Evolutionary conservation across 2,797 vertebrate species (phyloP).

Genomic region (Pantherophis alleghaniensis): DNA sequence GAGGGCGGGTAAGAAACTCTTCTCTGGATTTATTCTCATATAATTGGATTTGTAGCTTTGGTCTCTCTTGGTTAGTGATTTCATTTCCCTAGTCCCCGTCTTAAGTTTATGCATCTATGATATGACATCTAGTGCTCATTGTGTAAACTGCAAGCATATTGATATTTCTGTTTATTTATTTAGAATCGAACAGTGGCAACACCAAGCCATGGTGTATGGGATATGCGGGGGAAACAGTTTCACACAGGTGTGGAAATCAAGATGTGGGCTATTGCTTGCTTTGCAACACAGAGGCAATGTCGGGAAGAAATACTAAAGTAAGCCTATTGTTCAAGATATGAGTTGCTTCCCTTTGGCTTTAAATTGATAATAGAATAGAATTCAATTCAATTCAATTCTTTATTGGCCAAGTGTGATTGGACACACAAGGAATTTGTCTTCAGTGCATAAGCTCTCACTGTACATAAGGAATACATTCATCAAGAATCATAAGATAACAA

Average conservation of each 20-base stretch:
- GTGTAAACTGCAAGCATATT: fast-evolving
- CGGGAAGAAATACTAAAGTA: slow-evolving; percentile 98
- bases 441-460: too few relatives aligned
- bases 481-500: too few relatives aligned
- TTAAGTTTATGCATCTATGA: neutral
- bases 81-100: neutral
- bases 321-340: slow-evolving; percentile 62
- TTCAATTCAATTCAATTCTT: too few relatives aligned
- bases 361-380: neutral
- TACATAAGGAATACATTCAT: too few relatives aligned
- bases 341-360: slow-evolving; percentile 3
- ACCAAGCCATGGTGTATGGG: slow-evolving; percentile 97
- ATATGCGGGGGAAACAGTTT: slow-evolving; percentile 98
- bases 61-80: neutral
- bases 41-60: neutral
- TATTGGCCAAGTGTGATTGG: too few relatives aligned
- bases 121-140: neutral
- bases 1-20: slow-evolving; percentile 90
- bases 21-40: neutral
- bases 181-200: slow-evolving; percentile 98
- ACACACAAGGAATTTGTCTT: too few relatives aligned
- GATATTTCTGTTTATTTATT: slow-evolving; percentile 33
- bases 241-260: slow-evolving; percentile 99
- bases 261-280: slow-evolving; percentile 99
- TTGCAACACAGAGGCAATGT: slow-evolving; percentile 97